Percentiles rank a stretch among this genome's conserved stretches.
phyloP scores from a whole-genome alignment of 2,797 vertebrate genomes.

The Adrianichthys oophorus region DNA sequence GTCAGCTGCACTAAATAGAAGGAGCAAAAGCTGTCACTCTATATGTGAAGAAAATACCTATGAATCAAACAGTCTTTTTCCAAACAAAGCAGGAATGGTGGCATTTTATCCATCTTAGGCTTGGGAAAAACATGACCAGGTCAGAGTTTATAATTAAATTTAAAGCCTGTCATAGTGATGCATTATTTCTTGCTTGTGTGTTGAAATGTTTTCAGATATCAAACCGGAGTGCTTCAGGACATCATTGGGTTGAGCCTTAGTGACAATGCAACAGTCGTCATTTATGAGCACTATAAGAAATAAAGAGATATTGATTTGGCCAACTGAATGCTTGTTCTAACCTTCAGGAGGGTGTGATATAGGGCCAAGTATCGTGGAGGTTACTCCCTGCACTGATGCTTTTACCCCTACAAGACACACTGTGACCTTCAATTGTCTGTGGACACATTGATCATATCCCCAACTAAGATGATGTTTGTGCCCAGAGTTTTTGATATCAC shows the following conservation, averaged over 20 bases:
- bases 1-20: too few species aligned
- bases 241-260: constrained; percentile 44
- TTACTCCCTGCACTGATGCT: constrained; percentile 32
- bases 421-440: too few species aligned
- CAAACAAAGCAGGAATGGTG: too few species aligned
- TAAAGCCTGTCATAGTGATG: constrained; percentile 57
- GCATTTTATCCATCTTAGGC: too few species aligned
- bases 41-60: too few species aligned
- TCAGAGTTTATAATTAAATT: constrained; percentile 71
- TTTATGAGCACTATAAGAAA: constrained; percentile 66
- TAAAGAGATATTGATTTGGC: constrained; percentile 63
- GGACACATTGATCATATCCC: too few species aligned
- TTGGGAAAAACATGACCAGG: constrained; percentile 51
- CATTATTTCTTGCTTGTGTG: constrained; percentile 60
- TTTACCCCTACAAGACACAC: constrained; percentile 17
- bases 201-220: constrained; percentile 59
- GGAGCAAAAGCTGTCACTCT: too few species aligned
- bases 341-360: constrained; percentile 53
- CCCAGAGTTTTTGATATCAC: too few species aligned
- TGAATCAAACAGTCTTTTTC: too few species aligned
- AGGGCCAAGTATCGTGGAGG: constrained; percentile 42
- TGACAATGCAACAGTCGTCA: constrained; percentile 47
- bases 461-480: too few species aligned
- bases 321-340: constrained; percentile 49
- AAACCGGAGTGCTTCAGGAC: constrained; percentile 44